These are phyloP conservation scores for Parambassis ranga DNA, from an alignment of 2,797 vertebrate species.

Conservation along the genomic window DNA sequence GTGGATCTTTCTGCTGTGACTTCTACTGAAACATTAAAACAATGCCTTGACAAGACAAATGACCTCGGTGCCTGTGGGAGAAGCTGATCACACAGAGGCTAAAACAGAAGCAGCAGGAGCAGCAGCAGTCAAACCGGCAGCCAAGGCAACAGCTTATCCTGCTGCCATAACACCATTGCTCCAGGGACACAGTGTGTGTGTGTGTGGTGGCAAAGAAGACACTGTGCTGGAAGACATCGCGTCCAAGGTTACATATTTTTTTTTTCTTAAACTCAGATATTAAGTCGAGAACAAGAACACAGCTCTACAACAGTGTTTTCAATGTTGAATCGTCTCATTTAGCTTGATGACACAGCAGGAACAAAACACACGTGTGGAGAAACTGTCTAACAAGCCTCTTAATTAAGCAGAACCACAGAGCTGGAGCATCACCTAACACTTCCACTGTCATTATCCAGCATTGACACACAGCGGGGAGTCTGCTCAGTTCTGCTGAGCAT, in stretches of 20 bases:
- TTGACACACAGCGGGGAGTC: constrained; percentile 1
- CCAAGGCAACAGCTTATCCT: constrained; percentile 53
- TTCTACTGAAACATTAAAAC: not conserved
- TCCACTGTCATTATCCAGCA: not conserved
- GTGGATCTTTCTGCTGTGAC: not conserved
- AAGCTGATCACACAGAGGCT: constrained; percentile 20
- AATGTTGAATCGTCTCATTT: constrained; percentile 6
- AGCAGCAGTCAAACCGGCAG: constrained; percentile 38
- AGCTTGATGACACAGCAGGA: not conserved
- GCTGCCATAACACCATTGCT: constrained; percentile 28
- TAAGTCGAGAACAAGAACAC: not conserved
- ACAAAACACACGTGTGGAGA: not conserved
- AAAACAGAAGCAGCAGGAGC: constrained; percentile 26
- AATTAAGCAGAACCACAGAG: constrained; percentile 24
- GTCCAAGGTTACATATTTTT: too few relatives aligned
- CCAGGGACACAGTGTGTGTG: constrained; percentile 25
- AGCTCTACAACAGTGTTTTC: not conserved
- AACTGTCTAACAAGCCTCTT: constrained; percentile 1
- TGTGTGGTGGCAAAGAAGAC: constrained; percentile 14
- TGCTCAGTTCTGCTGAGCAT: constrained; percentile 24
- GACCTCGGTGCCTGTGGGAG: constrained; percentile 6
- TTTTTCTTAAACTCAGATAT: too few relatives aligned
- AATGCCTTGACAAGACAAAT: not conserved
- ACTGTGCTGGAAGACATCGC: too few relatives aligned
- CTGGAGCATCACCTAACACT: constrained; percentile 4